Evolutionary conservation across 2,888 invertebrate genomes (phyloP).

Genomic region (Brachypalpus laphriformis): DNA sequence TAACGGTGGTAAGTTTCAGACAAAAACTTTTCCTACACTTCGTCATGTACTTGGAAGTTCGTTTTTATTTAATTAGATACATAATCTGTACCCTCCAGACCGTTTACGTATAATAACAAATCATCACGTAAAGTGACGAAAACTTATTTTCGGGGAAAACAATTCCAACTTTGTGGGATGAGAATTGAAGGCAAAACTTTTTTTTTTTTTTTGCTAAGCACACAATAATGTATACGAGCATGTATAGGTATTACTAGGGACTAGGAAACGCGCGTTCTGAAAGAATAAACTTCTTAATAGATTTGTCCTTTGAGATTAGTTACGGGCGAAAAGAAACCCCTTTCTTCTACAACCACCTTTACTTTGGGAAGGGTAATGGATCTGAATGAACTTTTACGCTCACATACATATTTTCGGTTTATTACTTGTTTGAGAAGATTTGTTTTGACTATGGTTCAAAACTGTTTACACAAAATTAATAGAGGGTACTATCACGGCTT

Average conservation of each 20-base stretch:
- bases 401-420: background rate
- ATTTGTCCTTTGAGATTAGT: background rate
- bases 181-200: background rate
- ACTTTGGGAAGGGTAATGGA: background rate
- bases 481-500: no score
- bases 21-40: constrained; percentile 19
- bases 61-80: constrained; percentile 32
- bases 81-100: background rate
- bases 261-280: background rate
- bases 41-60: background rate
- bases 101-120: constrained; percentile 10
- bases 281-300: constrained; percentile 1
- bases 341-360: background rate
- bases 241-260: background rate
- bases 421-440: background rate
- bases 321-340: background rate
- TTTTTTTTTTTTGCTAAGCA: background rate
- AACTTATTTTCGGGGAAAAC: constrained; percentile 39
- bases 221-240: background rate
- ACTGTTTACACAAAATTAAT: no score
- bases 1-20: constrained; percentile 5
- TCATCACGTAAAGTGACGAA: constrained; percentile 50
- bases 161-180: constrained; percentile 34
- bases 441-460: no score
- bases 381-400: background rate